Evolutionary conservation across 2,113 vertebrate genomes (phyloP), one percentile per base, ranked within the genome.

Genomic region (Raja brachyura): DNA sequence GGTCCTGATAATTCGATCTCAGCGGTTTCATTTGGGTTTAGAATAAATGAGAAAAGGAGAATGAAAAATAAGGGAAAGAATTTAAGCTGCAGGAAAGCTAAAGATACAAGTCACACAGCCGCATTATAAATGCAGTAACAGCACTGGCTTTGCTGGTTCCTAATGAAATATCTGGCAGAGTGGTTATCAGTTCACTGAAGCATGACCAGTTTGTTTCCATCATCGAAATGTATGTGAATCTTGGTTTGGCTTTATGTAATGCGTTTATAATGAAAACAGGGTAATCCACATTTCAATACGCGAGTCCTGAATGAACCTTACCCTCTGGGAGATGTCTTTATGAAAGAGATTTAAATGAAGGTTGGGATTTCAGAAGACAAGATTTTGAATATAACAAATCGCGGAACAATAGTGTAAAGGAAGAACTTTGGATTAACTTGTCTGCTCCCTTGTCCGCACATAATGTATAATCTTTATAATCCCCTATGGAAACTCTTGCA

Each of bases 101-200:
- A 61, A 28, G 83, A 88, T 63, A 16, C 5, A 63, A 31, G 56
- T 16, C 13, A 81, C 56, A 88, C 33, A 92, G 7, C 48, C 20
- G 48, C 11, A 92, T 92, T 92, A 18, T 48, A 31, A 92, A 92
- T 92, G 31, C 20, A 54, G 22, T 16, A 28, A 14, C 31, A 54
- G 90, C 90, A 10, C 73, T 74, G 0, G 39, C 33, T 25, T 92
- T 73, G 39, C 33, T 92, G 90, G 66, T 33, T 20, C 66, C 68
- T 28, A 73, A 73, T 92, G 68, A 92, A 92, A 92, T 92, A 92
- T 92, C 39, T 92, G 90, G 48, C 90, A 92, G 90, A 92, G 6
- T 70, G 33, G 90, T 92, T 92, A 92, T 73, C 68, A 92, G 90
- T 25, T 74, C 90, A 92, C 20, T 92, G 90, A 92, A 73, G 66